Percentiles rank a stretch among this genome's conserved stretches.
These are phyloP conservation scores for Tridacna crocea DNA, from an alignment of 2,888 invertebrate species.

Conservation along the genomic window DNA sequence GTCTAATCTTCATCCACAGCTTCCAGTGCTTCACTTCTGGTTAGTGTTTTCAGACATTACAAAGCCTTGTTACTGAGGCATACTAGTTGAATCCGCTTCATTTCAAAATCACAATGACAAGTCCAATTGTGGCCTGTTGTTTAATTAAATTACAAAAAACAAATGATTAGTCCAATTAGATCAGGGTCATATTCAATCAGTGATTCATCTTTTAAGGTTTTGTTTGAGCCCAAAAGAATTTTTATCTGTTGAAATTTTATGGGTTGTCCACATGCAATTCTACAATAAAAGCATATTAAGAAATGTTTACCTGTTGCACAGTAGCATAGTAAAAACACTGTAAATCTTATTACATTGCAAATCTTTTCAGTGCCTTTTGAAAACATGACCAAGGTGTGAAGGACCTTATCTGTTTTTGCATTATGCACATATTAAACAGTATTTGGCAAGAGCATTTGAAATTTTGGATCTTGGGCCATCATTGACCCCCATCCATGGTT, in stretches of 20 bases:
- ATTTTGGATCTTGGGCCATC: too few species aligned
- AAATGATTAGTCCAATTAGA: constrained; percentile 9
- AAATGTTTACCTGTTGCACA: constrained; percentile 16
- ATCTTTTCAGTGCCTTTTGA: neutral
- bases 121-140: neutral
- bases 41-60: too few species aligned
- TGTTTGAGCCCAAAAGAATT: constrained; percentile 7
- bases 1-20: too few species aligned
- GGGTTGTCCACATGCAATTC: constrained; percentile 18
- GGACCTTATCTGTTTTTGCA: too few species aligned
- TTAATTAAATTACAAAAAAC: constrained; percentile 22
- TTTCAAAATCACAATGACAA: constrained; percentile 7
- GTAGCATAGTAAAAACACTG: neutral
- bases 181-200: constrained; percentile 24
- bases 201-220: neutral
- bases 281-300: constrained; percentile 6
- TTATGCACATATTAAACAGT: too few species aligned
- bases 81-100: neutral
- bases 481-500: too few species aligned
- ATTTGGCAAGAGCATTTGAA: too few species aligned
- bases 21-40: too few species aligned
- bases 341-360: constrained; percentile 19
- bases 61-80: too few species aligned
- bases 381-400: neutral
- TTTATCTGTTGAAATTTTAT: constrained; percentile 17